Base-by-base conservation (phyloP, 2,888 invertebrate species). In the Carpatolechia fugitivella region DNA sequence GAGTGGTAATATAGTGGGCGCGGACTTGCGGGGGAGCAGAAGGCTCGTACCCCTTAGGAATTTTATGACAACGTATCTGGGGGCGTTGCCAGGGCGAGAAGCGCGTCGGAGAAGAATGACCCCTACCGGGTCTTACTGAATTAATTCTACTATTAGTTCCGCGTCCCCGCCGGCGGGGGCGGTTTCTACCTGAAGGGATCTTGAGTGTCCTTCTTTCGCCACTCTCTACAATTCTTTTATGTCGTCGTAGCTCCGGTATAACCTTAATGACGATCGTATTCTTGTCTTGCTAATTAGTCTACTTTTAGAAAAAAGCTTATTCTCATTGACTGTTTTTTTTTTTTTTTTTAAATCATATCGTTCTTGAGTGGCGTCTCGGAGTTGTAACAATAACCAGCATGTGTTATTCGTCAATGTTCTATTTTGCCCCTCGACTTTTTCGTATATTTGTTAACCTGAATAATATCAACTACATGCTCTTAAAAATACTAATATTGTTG, bases 351-450 rank as follows among this genome's bases (percentile, higher is more conserved):
- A 24, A 24, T 24, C 6, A 24, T 4, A 24, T 24, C 6, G 3
- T 24, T 24, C 24, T 24, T 36, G 53, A 56, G 18, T 47, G 57
- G 36, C 59, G 56, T 56, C 56, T 63, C 50, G 46, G 49, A 44
- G 50, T 54, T 54, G 47, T 47, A 47, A 52, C 52, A 24, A 30
- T 52, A 30, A 61, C 58, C 70, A 65, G n/a, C 63, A 62, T 71
- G 70, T 68, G 65, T 69, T 55, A 54, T 70, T n/a, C n/a, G n/a
- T n/a, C n/a, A n/a, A 60, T 58, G 64, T 62, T 68, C 64, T 69
- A 64, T 72, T 71, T 68, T 57, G n/a, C 59, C 38, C 68, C 69
- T 72, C 71, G 64, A n/a, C 20, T 20, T 14, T 20, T 38, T 38
- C n/a, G n/a, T n/a, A 24, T 4, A 24, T 24, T 24, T 24, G 24